A percentile compares a stretch with the other conserved stretches of the same genome.
Evolutionary conservation across 2,113 vertebrate species (phyloP).

Genomic region (Falcunculus frontatus): DNA sequence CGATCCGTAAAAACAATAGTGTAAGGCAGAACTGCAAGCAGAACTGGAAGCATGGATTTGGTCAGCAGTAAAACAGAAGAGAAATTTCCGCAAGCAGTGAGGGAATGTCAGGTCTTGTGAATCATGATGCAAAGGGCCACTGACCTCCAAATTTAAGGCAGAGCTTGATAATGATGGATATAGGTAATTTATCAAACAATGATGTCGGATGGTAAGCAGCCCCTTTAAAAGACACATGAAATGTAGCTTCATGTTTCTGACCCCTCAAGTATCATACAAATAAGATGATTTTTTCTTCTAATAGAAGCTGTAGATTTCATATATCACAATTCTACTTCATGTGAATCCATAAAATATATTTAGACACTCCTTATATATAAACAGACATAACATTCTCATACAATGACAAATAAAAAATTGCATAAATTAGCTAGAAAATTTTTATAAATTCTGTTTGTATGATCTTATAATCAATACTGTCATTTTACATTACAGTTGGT

Average conservation of each 20-base stretch:
- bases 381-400: not conserved
- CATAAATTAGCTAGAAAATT: not conserved
- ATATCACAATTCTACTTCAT: not conserved
- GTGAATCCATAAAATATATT: not conserved
- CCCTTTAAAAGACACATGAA: slow-evolving; percentile 36
- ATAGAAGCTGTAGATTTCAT: not conserved
- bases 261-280: not conserved
- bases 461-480: not conserved
- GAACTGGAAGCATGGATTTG: not conserved
- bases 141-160: slow-evolving; percentile 45
- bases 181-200: slow-evolving; percentile 29
- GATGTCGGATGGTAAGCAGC: not conserved
- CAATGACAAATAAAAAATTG: not conserved
- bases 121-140: slow-evolving; percentile 15
- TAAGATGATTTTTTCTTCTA: not conserved
- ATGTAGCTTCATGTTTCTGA: slow-evolving; percentile 25
- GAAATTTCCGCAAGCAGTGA: not conserved
- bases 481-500: not conserved
- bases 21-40: not conserved
- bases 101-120: slow-evolving; percentile 1
- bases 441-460: not conserved
- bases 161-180: slow-evolving; percentile 21
- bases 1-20: slow-evolving; percentile 32
- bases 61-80: not conserved
- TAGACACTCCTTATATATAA: not conserved